Percentiles rank a stretch among this genome's conserved stretches.
These are phyloP conservation scores for Melanophora roralis DNA, from an alignment of 2,888 invertebrate species.

Conservation along the genomic window DNA sequence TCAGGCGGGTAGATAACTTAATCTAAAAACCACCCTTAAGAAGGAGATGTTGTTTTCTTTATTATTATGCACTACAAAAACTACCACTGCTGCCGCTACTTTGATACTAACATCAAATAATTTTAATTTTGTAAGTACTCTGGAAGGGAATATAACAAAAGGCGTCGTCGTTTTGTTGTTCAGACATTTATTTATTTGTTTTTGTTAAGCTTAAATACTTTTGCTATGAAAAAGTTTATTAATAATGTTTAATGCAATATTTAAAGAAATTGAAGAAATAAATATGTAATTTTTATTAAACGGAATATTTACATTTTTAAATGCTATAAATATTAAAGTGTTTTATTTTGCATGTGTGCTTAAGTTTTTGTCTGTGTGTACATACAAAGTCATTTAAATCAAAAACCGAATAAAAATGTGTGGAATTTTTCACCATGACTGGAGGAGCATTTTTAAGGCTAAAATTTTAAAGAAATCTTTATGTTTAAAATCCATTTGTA, in stretches of 20 bases:
- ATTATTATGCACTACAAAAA: constrained; percentile 41
- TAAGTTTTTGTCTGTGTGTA: constrained; percentile 22
- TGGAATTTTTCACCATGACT: constrained; percentile 7
- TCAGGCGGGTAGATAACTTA: background rate
- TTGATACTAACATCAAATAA: constrained; percentile 20
- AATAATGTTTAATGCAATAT: no score
- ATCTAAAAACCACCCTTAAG: constrained; percentile 44
- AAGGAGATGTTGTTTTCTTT: constrained; percentile 31
- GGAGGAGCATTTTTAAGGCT: background rate
- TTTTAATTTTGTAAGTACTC: constrained; percentile 45
- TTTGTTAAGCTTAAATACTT: constrained; percentile 31
- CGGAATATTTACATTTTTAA: background rate
- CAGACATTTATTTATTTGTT: constrained; percentile 21
- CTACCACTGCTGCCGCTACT: constrained; percentile 19
- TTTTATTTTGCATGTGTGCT: background rate
- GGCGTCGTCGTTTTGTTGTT: constrained; percentile 54
- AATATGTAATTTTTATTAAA: background rate
- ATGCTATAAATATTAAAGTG: constrained; percentile 7
- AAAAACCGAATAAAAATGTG: constrained; percentile 45
- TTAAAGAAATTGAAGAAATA: no score
- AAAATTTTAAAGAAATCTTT: background rate
- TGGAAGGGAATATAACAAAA: constrained; percentile 51
- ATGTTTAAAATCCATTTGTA: constrained; percentile 3
- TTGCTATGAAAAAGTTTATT: constrained; percentile 42
- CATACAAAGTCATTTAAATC: constrained; percentile 22